Base-by-base conservation (phyloP, 37 sponge, comb jelly and placozoan genomes). In the Ianthella basta region DNA sequence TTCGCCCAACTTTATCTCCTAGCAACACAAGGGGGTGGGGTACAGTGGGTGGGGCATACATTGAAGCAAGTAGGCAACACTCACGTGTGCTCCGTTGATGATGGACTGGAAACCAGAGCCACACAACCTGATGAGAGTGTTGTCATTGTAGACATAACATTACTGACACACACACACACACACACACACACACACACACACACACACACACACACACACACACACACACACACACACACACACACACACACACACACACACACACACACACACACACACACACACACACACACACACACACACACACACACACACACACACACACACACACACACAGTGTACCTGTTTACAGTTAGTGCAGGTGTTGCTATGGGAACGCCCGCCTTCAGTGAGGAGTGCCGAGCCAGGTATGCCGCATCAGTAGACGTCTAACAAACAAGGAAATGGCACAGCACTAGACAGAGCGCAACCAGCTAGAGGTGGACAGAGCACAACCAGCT, bases 51-150 rank as follows among this genome's bases (percentile, higher is more conserved):
- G 29, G 70, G 19, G 34, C 70, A 69, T 32, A 6, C 70, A 69
- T 69, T 29, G 29, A 35, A 4, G 50, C 8, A 8, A 10, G 50
- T 3, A n/a, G n/a, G n/a, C n/a, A n/a, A 34, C 54, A 55, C 89
- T 87, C 77, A 97, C 99, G n/a, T 98, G 97, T 50, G 95, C 91
- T 68, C 86, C 99, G 79, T 83, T 98, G 87, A 98, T 83, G 41
- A 98, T 85, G 39, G 97, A 86, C 88, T 98, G 99, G 83, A 98
- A 98, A 33, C 99, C 99, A 50, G 97, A 94, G 12, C 99, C 99
- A 85, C 99, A 98, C 55, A 96, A 85, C 60, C 78, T 61, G 29
- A 27, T 6, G 24, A 57, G n/a, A n/a, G n/a, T n/a, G n/a, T n/a
- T n/a, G n/a, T n/a, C 50, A 44, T 8, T 10, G 8, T 44, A 44